Base-by-base conservation (phyloP, 2,888 invertebrate species). In the Agrotis puta region DNA sequence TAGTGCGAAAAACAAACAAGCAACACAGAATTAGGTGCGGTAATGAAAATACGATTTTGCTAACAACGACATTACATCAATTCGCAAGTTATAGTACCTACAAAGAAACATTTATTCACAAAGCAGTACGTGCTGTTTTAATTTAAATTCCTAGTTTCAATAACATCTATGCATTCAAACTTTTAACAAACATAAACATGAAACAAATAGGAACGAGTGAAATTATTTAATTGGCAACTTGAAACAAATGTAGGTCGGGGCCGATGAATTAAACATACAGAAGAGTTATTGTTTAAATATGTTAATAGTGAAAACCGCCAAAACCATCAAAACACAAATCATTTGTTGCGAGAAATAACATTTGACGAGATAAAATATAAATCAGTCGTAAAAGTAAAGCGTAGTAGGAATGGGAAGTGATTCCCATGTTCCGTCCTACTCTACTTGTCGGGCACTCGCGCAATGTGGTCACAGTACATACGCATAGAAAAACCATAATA, bases 401-500 rank as follows among this genome's bases (percentile, higher is more conserved):
- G 59, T 48, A 74, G 65, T 79, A 69, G 57, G 63, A 69, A 86
- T 85, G 74, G 81, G 81, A 83, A 81, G 81, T 66, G 71, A 74
- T 73, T 85, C 84, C 82, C 74, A 82, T 85, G 78, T 84, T 84
- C 83, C 82, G 89, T 78, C 82, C 89, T 87, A 88, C 89, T 90
- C 87, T 84, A 88, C 88, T 87, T 89, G 83, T 79, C 84, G 77
- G 82, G 87, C 78, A 83, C 77, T 84, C 77, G 72, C 68, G 88
- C 86, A 82, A 92, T 91, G 91, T 89, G 88, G 90, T 86, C 86
- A 82, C 84, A 88, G 79, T 54, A 18, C 45, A 76, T 33, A 81
- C 88, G 82, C 79, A 79, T 72, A 77, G 83, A 93, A 93, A 94
- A 94, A 94, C 89, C 85, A 89, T 91, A 90, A 89, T 92, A 89